These are phyloP conservation scores for Drosophila sp. DNA, from an alignment of 1,140 invertebrate genomes.

Conservation along the genomic window DNA sequence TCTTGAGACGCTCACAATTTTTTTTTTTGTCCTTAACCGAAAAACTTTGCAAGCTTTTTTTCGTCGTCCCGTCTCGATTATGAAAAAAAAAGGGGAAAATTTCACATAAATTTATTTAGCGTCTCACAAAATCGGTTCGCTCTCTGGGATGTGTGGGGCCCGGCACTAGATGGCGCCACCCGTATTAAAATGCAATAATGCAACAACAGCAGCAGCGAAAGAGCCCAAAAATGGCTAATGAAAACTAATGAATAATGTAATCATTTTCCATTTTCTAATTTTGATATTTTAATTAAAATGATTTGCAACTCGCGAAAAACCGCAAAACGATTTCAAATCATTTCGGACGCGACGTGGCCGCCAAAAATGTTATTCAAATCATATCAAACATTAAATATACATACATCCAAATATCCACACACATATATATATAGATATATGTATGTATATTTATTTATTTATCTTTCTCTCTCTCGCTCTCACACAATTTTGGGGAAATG, in stretches of 20 bases:
- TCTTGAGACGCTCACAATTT: conserved; percentile 41
- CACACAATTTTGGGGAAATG: conserved; percentile 75
- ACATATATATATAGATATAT: conserved; percentile 1
- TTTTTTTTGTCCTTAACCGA: conserved; percentile 57
- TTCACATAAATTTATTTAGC: conserved; percentile 10
- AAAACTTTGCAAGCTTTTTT: conserved; percentile 65
- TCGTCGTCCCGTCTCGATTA: conserved; percentile 19
- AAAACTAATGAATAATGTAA: conserved; percentile 83
- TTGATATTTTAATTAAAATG: conserved; percentile 83
- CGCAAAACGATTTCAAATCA: conserved; percentile 83
- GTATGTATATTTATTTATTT: conserved; percentile 17
- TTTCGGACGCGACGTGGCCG: conserved; percentile 43
- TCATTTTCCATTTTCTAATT: conserved; percentile 82
- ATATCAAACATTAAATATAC: conserved; percentile 70
- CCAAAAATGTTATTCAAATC: conserved; percentile 68
- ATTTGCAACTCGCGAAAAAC: conserved; percentile 82
- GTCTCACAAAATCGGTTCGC: conserved; percentile 7
- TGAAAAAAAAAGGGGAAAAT: conserved; percentile 19
- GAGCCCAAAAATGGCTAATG: conserved; percentile 74
- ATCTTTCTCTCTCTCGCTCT: not conserved
- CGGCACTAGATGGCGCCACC: conserved; percentile 67
- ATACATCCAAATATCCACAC: not conserved
- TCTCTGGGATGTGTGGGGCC: conserved; percentile 4
- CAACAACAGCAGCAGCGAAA: conserved; percentile 25
- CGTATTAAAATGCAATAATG: conserved; percentile 28